Evolutionary conservation across 2,113 vertebrate species (phyloP).

Genomic region (Chrysemys picta): DNA sequence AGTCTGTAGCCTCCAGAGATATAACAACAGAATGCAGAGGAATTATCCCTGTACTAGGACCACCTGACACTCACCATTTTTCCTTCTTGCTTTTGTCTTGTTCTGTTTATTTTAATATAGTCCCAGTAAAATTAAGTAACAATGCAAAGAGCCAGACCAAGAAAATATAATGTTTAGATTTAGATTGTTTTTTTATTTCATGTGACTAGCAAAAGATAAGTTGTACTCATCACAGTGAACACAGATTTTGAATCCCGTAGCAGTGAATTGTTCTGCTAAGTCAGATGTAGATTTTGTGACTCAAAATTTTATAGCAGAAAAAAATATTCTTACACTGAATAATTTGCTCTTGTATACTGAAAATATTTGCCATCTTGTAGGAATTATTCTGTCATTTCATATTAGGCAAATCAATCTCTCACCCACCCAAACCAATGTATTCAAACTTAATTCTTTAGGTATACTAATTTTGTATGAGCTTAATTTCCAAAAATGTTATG

Average conservation of each 20-base stretch:
- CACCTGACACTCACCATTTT: constrained; percentile 28
- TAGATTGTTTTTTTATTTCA: neutral
- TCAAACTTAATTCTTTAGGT: constrained; percentile 19
- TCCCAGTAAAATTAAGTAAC: neutral
- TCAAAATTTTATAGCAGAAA: neutral
- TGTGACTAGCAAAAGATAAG: neutral
- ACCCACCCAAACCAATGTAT: neutral
- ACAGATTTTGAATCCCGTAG: neutral
- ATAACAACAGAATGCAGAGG: constrained; percentile 61
- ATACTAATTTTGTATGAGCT: neutral
- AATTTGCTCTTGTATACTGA: neutral
- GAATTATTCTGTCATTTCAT: neutral
- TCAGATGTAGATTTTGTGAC: neutral
- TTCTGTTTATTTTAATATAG: constrained; percentile 1
- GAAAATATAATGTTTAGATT: neutral
- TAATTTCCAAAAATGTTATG: constrained; percentile 18
- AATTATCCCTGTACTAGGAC: constrained; percentile 27
- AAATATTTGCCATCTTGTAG: neutral
- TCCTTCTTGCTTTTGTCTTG: constrained; percentile 16
- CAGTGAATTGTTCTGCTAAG: neutral
- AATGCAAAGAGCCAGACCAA: neutral
- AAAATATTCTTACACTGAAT: neutral
- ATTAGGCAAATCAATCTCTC: neutral
- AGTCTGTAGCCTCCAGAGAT: constrained; percentile 72
- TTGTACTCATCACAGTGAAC: neutral